Evolutionary conservation across 2,888 invertebrate genomes (phyloP).

Genomic region (Tuta absoluta): DNA sequence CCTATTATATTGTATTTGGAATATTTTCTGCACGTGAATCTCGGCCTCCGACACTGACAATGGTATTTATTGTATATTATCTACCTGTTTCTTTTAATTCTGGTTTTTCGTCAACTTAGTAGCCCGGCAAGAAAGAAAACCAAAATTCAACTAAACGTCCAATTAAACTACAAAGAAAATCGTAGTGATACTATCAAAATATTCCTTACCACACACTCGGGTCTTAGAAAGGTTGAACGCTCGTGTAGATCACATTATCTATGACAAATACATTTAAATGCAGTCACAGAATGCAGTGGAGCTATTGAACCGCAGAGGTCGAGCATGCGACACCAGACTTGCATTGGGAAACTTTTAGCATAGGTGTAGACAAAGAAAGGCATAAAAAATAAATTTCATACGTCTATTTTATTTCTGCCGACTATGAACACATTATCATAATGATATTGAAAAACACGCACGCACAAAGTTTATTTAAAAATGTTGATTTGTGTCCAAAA

Average conservation of each 20-base stretch:
- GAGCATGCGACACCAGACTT: neutral
- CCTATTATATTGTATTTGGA: too few relatives aligned
- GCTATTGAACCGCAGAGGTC: constrained; percentile 20
- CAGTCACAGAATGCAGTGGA: too few relatives aligned
- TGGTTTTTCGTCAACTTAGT: neutral
- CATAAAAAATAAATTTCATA: too few relatives aligned
- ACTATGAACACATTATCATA: too few relatives aligned
- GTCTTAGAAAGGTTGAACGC: constrained; percentile 6
- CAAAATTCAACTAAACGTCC: neutral
- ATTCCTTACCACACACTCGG: neutral
- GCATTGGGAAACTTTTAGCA: neutral
- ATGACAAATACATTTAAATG: constrained; percentile 22
- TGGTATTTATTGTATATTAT: too few relatives aligned
- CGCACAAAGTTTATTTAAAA: too few relatives aligned
- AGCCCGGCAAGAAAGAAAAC: neutral
- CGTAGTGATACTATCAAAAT: neutral
- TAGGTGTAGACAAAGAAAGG: neutral
- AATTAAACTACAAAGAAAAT: neutral
- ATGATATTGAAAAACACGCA: too few relatives aligned
- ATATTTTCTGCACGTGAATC: too few relatives aligned
- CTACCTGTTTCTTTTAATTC: too few relatives aligned
- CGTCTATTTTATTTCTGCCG: too few relatives aligned
- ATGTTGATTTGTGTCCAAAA: too few relatives aligned
- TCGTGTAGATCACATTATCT: constrained; percentile 20
- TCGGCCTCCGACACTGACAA: too few relatives aligned